These are phyloP conservation scores for Taeniopygia guttata DNA, from an alignment of 2,797 vertebrate genomes.

Conservation along the genomic window DNA sequence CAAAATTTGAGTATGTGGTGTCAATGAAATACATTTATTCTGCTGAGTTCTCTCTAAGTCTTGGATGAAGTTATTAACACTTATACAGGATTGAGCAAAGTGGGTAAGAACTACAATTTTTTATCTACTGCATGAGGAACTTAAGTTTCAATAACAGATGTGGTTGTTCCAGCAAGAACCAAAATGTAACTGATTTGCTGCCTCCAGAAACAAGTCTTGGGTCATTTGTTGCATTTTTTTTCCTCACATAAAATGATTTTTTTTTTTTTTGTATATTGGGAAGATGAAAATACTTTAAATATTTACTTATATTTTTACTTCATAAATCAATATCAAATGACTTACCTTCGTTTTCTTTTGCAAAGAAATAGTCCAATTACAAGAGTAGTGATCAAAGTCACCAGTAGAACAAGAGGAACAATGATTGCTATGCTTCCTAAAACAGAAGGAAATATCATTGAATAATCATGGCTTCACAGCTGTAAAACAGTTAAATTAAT, in stretches of 20 bases:
- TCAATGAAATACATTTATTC: background rate
- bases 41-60: background rate
- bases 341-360: conserved; percentile 92
- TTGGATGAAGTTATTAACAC: background rate
- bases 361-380: conserved; percentile 93
- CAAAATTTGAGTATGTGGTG: background rate
- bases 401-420: conserved; percentile 93
- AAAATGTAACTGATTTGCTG: background rate
- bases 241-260: background rate
- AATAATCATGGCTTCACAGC: background rate
- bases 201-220: background rate
- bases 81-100: background rate
- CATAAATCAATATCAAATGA: background rate
- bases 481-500: background rate
- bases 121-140: background rate
- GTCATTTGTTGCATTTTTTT: background rate
- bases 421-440: conserved; percentile 97
- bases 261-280: background rate
- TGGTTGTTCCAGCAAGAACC: background rate
- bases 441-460: conserved; percentile 33
- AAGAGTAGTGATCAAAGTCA: conserved; percentile 91
- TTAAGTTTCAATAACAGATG: background rate
- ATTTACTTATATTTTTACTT: background rate
- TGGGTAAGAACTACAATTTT: background rate
- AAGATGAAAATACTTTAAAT: background rate